These are phyloP conservation scores for Cydia fagiglandana DNA, from an alignment of 1,140 invertebrate species.

Conservation along the genomic window DNA sequence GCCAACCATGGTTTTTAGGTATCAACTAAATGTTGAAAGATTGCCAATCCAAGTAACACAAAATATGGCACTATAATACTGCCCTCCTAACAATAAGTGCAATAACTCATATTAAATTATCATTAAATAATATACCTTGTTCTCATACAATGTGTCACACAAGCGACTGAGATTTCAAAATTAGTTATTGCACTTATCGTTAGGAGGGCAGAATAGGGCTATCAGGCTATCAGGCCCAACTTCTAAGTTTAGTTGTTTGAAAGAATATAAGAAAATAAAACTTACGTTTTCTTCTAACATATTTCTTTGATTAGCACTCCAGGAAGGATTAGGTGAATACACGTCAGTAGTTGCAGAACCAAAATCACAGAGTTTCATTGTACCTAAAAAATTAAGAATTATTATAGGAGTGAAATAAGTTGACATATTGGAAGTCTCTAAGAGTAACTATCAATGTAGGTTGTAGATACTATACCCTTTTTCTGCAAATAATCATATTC, in stretches of 20 bases:
- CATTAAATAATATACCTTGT: too few relatives aligned
- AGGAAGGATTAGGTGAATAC: slow-evolving; percentile 91
- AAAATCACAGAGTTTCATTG: slow-evolving; percentile 99
- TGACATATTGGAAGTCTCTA: not conserved
- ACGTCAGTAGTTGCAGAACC: slow-evolving; percentile 95
- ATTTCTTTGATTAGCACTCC: slow-evolving; percentile 95
- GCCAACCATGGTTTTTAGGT: too few relatives aligned
- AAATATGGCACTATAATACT: not conserved
- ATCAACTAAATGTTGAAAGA: too few relatives aligned
- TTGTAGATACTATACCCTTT: too few relatives aligned
- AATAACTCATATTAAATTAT: too few relatives aligned
- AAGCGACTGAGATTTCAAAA: too few relatives aligned
- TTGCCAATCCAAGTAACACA: not conserved
- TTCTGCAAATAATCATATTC: too few relatives aligned
- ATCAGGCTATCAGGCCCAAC: not conserved
- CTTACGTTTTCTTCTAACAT: slow-evolving; percentile 96
- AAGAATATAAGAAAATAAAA: slow-evolving; percentile 20
- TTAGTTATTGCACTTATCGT: too few relatives aligned
- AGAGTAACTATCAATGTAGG: too few relatives aligned
- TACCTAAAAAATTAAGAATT: slow-evolving; percentile 77
- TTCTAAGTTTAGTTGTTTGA: not conserved
- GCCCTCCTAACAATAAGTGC: too few relatives aligned
- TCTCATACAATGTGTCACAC: too few relatives aligned
- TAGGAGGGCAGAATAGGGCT: too few relatives aligned
- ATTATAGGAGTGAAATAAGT: not conserved